Base-by-base conservation (phyloP, 2,888 invertebrate species). In the Orchesellides sinensis region DNA sequence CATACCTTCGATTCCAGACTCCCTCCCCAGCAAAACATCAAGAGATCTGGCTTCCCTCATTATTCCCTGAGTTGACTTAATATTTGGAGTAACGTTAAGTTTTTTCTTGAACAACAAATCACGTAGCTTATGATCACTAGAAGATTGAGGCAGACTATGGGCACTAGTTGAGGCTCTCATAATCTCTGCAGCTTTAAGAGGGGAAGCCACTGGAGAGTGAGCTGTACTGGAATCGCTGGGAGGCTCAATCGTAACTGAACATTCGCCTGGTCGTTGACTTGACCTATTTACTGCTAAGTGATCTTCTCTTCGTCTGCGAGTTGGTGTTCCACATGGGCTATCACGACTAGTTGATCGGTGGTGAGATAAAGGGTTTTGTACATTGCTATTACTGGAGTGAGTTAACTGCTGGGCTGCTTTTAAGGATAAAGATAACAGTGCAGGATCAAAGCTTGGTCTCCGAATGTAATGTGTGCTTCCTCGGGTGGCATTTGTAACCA, bases 31-130 rank as follows among this genome's bases (percentile, higher is more conserved):
- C 17, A 94, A 89, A 1, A 92, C 92, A 89, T 94, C 94, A 83
- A 94, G 90, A 0, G 94, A 94, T 84, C 92, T 92, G 0, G 93
- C 93, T 89, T 93, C 93, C 23, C 93, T 91, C 83, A 93, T 90
- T 21, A 72, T 32, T n/a, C 73, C 82, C 10, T 83, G 47, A 17
- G 84, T 79, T 27, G 84, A 83, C 59, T 83, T 87, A 5, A 73
- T 74, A 17, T 78, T 70, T 0, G 84, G 84, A 52, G 45, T 80
- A 45, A 87, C 84, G 21, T 29, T 68, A 12, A 85, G 80, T 49
- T 59, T 54, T 29, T 85, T 84, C 27, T 70, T 84, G 23, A 29
- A 70, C 0, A 27, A 29, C 17, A 78, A 49, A 6, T 66, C 73
- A 14, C 54, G 54, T 32, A 79, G 35, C 49, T 54, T 78, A 47